These are phyloP conservation scores for Cephus pulcher DNA, from an alignment of 2,888 invertebrate genomes.

Conservation along the genomic window DNA sequence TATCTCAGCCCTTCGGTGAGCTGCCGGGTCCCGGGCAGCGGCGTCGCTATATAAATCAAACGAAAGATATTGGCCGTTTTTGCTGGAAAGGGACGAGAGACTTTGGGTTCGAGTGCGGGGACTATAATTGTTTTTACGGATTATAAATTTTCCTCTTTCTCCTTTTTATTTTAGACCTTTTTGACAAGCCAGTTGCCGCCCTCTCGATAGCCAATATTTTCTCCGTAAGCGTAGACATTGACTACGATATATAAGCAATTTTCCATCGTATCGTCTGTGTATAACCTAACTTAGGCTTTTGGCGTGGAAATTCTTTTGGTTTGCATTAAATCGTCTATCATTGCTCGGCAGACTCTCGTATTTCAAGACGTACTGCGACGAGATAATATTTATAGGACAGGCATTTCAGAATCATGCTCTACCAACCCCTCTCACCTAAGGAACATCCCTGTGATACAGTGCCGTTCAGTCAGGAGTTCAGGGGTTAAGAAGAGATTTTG, in stretches of 20 bases:
- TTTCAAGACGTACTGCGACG: constrained; percentile 11
- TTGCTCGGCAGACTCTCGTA: constrained; percentile 30
- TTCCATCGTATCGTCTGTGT: background rate
- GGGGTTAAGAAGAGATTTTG: constrained; percentile 63
- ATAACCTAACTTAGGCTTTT: background rate
- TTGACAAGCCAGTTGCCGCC: background rate
- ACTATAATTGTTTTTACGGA: constrained; percentile 64
- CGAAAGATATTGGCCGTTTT: constrained; percentile 61
- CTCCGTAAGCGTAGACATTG: background rate
- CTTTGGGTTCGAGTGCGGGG: constrained; percentile 32
- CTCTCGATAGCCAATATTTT: background rate
- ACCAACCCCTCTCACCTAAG: background rate
- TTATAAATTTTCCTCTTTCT: constrained; percentile 59
- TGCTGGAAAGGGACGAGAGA: constrained; percentile 34
- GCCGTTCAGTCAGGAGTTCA: constrained; percentile 50
- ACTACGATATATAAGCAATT: background rate
- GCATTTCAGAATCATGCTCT: constrained; percentile 38
- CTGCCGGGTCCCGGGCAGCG: constrained; percentile 26
- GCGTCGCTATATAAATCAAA: constrained; percentile 56
- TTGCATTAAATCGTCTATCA: constrained; percentile 30
- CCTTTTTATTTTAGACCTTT: constrained; percentile 6
- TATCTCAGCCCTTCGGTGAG: constrained; percentile 37
- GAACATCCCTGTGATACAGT: constrained; percentile 36
- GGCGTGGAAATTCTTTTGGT: background rate
- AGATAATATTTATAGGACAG: constrained; percentile 54